A percentile compares a stretch with the other conserved stretches of the same genome.
These are phyloP conservation scores for Protodeltote pygarga DNA, from an alignment of 2,888 invertebrate species.

Conservation along the genomic window DNA sequence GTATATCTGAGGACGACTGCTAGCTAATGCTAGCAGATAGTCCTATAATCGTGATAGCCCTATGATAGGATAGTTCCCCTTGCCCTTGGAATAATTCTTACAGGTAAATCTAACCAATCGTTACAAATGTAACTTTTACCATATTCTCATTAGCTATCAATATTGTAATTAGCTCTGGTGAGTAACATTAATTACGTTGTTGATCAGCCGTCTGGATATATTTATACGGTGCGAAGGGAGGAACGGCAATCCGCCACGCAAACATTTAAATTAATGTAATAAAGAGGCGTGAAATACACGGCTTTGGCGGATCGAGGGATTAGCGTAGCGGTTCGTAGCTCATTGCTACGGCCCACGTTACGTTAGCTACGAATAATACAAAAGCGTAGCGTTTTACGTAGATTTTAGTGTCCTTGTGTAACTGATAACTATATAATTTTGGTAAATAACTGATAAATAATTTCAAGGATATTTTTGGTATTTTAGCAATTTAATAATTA, in stretches of 20 bases:
- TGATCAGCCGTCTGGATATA: constrained; percentile 56
- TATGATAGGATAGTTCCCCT: too few species aligned
- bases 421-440: too few species aligned
- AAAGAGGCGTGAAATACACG: constrained; percentile 82
- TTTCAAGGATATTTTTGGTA: too few species aligned
- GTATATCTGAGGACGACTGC: neutral
- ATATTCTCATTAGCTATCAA: too few species aligned
- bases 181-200: constrained; percentile 22
- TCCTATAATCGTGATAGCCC: neutral
- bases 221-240: constrained; percentile 61
- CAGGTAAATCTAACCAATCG: too few species aligned
- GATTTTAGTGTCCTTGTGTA: too few species aligned
- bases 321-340: constrained; percentile 59
- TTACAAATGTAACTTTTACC: too few species aligned
- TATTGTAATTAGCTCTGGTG: constrained; percentile 7
- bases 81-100: too few species aligned
- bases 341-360: constrained; percentile 25
- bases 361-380: constrained; percentile 21
- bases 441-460: too few species aligned
- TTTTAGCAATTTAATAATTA: too few species aligned
- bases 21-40: neutral
- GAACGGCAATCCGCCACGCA: constrained; percentile 69
- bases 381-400: too few species aligned
- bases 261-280: constrained; percentile 87
- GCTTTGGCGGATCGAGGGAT: constrained; percentile 73